Evolutionary conservation across 2,888 invertebrate genomes (phyloP).

Genomic region (Cosmopolites sordidus): DNA sequence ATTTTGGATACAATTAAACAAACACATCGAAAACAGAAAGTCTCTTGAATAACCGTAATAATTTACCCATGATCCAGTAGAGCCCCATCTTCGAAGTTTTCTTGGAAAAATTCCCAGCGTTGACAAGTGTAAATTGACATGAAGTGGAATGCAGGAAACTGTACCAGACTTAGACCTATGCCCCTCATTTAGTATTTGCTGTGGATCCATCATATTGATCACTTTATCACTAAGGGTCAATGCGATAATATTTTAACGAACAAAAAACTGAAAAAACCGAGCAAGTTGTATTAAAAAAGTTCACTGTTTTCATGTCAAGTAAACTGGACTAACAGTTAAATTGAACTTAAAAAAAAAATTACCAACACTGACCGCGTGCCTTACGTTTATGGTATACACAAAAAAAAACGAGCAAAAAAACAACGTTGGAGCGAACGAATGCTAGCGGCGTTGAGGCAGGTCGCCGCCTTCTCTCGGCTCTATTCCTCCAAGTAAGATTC

Average conservation of each 20-base stretch:
- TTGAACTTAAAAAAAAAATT: too few relatives aligned
- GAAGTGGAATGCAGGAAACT: constrained; percentile 53
- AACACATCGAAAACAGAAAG: too few relatives aligned
- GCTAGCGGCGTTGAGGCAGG: constrained; percentile 16
- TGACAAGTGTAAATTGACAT: constrained; percentile 55
- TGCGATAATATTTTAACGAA: neutral
- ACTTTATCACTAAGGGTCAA: constrained; percentile 2
- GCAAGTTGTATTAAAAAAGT: too few relatives aligned
- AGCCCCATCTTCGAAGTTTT: constrained; percentile 66
- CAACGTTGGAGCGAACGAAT: neutral
- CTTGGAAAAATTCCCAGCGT: constrained; percentile 58
- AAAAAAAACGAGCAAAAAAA: too few relatives aligned
- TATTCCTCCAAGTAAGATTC: constrained; percentile 16
- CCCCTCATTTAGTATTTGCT: constrained; percentile 35
- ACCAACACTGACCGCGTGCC: constrained; percentile 3
- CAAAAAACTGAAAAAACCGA: too few relatives aligned
- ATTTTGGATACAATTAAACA: too few relatives aligned
- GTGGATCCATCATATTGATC: constrained; percentile 40
- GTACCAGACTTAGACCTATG: constrained; percentile 46
- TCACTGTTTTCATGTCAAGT: neutral
- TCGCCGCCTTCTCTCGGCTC: constrained; percentile 12
- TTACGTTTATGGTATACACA: too few relatives aligned
- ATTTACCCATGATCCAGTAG: constrained; percentile 68
- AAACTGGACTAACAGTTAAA: neutral
- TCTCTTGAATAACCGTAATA: too few relatives aligned